Conservation (phyloP, 2,888 invertebrate genomes). For the Limnephilus auricula region DNA sequence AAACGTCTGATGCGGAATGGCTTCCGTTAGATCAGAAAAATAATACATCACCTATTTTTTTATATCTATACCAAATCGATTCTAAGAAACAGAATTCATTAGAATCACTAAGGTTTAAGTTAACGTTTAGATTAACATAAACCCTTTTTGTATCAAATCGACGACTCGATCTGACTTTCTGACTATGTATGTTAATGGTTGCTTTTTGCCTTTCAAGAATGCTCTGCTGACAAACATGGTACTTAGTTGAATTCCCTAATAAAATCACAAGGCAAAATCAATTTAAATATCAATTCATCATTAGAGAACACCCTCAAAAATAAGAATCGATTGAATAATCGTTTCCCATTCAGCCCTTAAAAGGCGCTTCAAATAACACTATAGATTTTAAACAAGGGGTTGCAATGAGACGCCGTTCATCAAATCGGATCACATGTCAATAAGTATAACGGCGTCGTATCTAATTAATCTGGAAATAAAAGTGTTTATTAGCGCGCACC, state of each 20-base stretch:
- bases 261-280: neutral
- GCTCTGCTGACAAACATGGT: neutral
- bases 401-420: constrained; percentile 30
- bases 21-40: constrained; percentile 50
- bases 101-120: constrained; percentile 3
- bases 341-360: neutral
- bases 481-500: constrained; percentile 5
- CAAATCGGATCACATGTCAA: constrained; percentile 48
- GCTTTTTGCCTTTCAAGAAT: neutral
- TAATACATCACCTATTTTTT: constrained; percentile 5
- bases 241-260: neutral
- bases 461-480: constrained; percentile 34
- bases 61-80: constrained; percentile 9
- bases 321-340: neutral
- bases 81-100: constrained; percentile 11
- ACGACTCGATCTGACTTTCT: neutral
- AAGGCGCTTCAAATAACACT: neutral
- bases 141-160: constrained; percentile 5
- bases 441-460: constrained; percentile 19
- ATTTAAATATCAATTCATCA: neutral
- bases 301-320: neutral
- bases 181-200: neutral
- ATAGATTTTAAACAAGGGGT: neutral
- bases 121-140: neutral
- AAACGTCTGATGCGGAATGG: constrained; percentile 30